phyloP scores from a whole-genome alignment of 2,113 vertebrate genomes.

The Anolis sagrei region DNA sequence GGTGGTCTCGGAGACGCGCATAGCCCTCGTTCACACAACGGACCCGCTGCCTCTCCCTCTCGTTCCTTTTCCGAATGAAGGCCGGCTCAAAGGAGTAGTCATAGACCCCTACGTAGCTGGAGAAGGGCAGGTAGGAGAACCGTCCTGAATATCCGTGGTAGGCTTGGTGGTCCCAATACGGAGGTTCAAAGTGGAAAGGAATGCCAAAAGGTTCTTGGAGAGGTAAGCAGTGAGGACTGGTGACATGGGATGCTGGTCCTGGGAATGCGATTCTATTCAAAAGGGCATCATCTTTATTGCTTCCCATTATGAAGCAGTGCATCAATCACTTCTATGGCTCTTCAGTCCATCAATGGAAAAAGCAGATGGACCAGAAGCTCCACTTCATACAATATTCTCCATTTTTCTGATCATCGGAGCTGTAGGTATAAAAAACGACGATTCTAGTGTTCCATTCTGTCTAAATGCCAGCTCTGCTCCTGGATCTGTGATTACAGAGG shows the following conservation, averaged over 20 bases:
- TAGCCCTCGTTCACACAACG: conserved; percentile 94
- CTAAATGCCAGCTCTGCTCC: conserved; percentile 48
- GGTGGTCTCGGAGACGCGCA: conserved; percentile 87
- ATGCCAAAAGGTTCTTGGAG: conserved; percentile 67
- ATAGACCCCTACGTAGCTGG: conserved; percentile 74
- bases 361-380: conserved; percentile 41
- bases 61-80: conserved; percentile 91
- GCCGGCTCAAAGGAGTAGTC: conserved; percentile 86
- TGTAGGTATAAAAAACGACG: conserved; percentile 16
- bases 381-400: background rate
- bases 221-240: conserved; percentile 47
- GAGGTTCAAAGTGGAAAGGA: conserved; percentile 70
- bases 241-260: conserved; percentile 53
- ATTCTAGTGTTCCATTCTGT: conserved; percentile 30
- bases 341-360: conserved; percentile 38
- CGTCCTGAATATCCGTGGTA: conserved; percentile 56
- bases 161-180: conserved; percentile 71
- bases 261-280: conserved; percentile 70
- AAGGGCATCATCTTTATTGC: conserved; percentile 2
- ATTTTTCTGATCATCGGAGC: background rate
- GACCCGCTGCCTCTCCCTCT: conserved; percentile 90
- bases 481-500: conserved; percentile 55
- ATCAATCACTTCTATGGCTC: conserved; percentile 25
- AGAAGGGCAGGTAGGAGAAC: conserved; percentile 78
- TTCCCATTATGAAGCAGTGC: conserved; percentile 62